phyloP scores from a whole-genome alignment of 2,888 invertebrate genomes.

The Sarcophaga carnaria region DNA sequence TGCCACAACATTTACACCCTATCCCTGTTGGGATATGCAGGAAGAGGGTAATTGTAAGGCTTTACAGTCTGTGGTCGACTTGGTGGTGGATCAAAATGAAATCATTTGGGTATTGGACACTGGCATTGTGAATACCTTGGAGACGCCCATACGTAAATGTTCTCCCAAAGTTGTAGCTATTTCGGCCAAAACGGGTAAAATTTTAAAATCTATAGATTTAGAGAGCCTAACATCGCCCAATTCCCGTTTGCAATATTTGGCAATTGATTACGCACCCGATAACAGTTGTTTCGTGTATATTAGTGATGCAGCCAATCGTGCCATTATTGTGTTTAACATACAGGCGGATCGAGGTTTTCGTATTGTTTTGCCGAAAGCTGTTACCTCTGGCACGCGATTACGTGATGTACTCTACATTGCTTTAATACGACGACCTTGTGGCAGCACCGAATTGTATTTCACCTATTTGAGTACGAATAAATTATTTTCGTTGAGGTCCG shows the following conservation, averaged over 20 bases:
- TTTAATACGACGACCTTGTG: slow-evolving; percentile 84
- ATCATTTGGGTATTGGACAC: slow-evolving; percentile 89
- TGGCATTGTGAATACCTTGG: slow-evolving; percentile 87
- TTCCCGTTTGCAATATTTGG: slow-evolving; percentile 87
- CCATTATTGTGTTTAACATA: slow-evolving; percentile 87
- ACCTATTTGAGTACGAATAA: slow-evolving; percentile 86
- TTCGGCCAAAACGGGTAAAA: slow-evolving; percentile 84
- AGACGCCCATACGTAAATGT: slow-evolving; percentile 85
- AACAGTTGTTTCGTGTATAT: slow-evolving; percentile 85
- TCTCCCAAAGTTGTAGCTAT: slow-evolving; percentile 87
- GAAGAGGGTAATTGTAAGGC: slow-evolving; percentile 85
- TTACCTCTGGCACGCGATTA: slow-evolving; percentile 82
- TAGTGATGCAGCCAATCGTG: slow-evolving; percentile 87
- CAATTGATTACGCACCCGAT: slow-evolving; percentile 85
- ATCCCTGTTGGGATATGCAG: slow-evolving; percentile 86
- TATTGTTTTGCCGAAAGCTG: slow-evolving; percentile 85
- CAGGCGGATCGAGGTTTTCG: slow-evolving; percentile 85
- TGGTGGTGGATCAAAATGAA: slow-evolving; percentile 85
- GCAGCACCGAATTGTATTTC: slow-evolving; percentile 84
- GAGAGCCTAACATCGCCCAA: slow-evolving; percentile 83
- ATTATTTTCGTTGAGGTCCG: slow-evolving; percentile 86
- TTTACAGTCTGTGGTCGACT: slow-evolving; percentile 88
- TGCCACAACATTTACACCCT: slow-evolving; percentile 83
- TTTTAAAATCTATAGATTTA: slow-evolving; percentile 85
- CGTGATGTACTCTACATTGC: slow-evolving; percentile 87